A percentile compares a stretch with the other conserved stretches of the same genome.
phyloP scores from a whole-genome alignment of 2,113 vertebrate genomes.

The Climacteris rufus region DNA sequence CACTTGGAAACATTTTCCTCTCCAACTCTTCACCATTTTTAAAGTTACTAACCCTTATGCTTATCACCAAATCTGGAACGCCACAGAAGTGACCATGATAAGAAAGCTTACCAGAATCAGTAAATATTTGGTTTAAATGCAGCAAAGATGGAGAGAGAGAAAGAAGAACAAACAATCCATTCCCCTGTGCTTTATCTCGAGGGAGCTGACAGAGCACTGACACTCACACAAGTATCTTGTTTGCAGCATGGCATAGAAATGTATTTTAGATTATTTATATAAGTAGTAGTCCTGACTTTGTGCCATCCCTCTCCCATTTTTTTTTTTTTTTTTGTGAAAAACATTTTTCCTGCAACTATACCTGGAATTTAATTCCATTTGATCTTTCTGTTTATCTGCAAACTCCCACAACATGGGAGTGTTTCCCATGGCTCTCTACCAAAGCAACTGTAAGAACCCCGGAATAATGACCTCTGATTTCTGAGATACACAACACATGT shows the following conservation, averaged over 20 bases:
- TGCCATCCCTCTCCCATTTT: fast-evolving
- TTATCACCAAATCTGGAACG: not conserved
- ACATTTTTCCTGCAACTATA: not conserved
- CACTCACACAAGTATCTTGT: not conserved
- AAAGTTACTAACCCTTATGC: not conserved
- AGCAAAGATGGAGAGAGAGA: not conserved
- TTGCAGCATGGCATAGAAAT: not conserved
- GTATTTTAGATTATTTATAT: not conserved
- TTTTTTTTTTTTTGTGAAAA: not conserved
- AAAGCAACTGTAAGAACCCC: not conserved
- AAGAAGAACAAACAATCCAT: not conserved
- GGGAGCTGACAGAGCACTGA: not conserved
- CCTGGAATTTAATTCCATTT: not conserved
- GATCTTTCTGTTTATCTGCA: conserved; percentile 7
- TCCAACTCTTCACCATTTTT: not conserved
- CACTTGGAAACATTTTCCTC: not conserved
- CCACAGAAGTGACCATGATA: not conserved
- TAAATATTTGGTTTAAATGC: not conserved
- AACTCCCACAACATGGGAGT: not conserved
- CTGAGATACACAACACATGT: not conserved
- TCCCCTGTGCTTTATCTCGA: not conserved
- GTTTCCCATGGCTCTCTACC: not conserved
- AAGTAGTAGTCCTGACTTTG: not conserved
- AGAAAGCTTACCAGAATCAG: not conserved
- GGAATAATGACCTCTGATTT: not conserved